Conservation (phyloP, 2,797 vertebrate species). For the Cottoperca gobio region DNA sequence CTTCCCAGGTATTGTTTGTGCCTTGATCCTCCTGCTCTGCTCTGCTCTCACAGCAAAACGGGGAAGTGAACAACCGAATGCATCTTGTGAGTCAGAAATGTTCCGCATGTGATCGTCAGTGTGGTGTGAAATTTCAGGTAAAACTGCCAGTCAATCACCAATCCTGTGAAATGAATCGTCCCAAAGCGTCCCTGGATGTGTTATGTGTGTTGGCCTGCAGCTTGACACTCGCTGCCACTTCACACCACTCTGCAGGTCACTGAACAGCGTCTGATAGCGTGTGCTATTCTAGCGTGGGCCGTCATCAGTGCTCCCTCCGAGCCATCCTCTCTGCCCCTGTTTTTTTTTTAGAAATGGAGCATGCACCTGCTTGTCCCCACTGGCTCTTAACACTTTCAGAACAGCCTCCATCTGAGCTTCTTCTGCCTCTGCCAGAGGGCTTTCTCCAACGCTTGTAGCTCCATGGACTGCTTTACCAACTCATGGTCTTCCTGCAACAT, state of each 20-base stretch:
- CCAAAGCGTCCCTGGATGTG: constrained; percentile 16
- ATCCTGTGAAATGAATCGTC: constrained; percentile 22
- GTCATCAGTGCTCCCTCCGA: constrained; percentile 59
- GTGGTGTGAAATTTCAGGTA: background rate
- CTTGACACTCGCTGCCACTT: constrained; percentile 26
- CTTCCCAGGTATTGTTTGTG: constrained; percentile 55
- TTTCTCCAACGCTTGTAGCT: constrained; percentile 15
- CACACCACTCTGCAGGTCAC: constrained; percentile 44
- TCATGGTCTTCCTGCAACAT: constrained; percentile 24
- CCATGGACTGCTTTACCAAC: constrained; percentile 19
- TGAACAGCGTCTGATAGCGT: constrained; percentile 25
- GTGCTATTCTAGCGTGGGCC: constrained; percentile 60
- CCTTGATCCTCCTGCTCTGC: constrained; percentile 54
- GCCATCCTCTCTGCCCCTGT: constrained; percentile 43
- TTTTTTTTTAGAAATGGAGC: constrained; percentile 63
- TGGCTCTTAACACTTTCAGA: constrained; percentile 42
- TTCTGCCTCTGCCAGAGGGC: constrained; percentile 17
- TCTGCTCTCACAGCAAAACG: constrained; percentile 33
- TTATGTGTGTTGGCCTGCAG: constrained; percentile 50
- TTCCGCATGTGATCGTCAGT: background rate
- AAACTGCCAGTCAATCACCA: background rate
- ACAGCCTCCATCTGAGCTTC: constrained; percentile 45
- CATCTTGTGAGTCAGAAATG: background rate
- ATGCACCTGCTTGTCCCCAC: constrained; percentile 50
- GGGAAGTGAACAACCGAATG: background rate